Base-by-base conservation (phyloP, 1,140 invertebrate genomes). In the Drosophila auraria region DNA sequence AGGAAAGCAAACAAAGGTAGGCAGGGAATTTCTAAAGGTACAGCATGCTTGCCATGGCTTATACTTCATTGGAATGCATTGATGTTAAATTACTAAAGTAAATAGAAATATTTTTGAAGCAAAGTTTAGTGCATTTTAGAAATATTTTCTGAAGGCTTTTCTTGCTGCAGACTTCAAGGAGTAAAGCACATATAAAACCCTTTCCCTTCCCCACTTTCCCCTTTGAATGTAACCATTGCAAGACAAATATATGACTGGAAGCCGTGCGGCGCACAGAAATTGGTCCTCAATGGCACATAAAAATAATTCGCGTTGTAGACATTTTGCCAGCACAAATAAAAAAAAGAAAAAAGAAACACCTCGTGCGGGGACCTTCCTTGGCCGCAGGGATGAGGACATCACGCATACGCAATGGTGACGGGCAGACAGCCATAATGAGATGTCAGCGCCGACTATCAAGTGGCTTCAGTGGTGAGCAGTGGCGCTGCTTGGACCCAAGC, bases 371-470 rank as follows among this genome's bases (percentile, higher is more conserved):
- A 20, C n/a, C 20, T 40, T 57, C 49, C 38, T 33, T 20, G 8
- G 40, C 14, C 7, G 23, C 5, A 11, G 56, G 76, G 40, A 23
- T 44, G 36, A 50, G 61, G 74, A 89, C 82, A 90, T 87, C 79
- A 90, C 86, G 87, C 82, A 84, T 90, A 89, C 86, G 81, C 81
- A 79, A 63, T 71, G 81, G 68, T 84, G 70, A 79, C 73, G 66
- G 61, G 74, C 45, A 72, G 82, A 91, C 86, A 90, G 72, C 87
- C 86, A 86, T 90, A 90, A 90, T 91, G 86, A 90, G 86, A 90
- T 90, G 86, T 90, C 86, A 90, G 72, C 82, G 87, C 60, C 77
- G 86, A 90, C 82, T 90, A 90, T 86, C 86, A 90, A 90, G 86
- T 90, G 86, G 86, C 82, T 87, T 72, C 66, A 64, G 56, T 61